phyloP scores from a whole-genome alignment of 2,113 vertebrate species.

The Ctenomys sociabilis region DNA sequence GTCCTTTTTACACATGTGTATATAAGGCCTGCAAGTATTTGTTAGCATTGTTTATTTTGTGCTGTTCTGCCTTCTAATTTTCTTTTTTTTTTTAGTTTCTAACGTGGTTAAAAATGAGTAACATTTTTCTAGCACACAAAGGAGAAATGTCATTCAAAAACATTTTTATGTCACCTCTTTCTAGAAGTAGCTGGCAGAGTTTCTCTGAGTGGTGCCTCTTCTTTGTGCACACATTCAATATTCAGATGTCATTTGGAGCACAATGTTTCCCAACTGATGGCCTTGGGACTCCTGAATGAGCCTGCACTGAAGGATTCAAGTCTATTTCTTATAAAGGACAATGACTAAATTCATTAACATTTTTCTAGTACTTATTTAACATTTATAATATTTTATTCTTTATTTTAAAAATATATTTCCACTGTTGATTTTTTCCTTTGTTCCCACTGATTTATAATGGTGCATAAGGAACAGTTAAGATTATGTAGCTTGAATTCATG shows the following conservation, averaged over 20 bases:
- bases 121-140: not conserved
- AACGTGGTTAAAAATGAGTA: not conserved
- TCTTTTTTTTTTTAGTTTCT: not conserved
- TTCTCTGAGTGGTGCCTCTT: not conserved
- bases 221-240: not conserved
- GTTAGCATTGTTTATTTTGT: not conserved
- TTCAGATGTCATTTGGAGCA: not conserved
- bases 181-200: not conserved
- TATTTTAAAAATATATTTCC: not conserved
- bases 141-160: not conserved
- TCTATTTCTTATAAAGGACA: not conserved
- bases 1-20: not conserved
- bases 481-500: not conserved
- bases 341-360: not conserved
- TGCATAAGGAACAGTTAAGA: not conserved
- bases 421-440: not conserved
- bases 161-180: too few species aligned
- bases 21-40: not conserved
- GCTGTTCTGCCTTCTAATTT: not conserved
- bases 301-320: not conserved
- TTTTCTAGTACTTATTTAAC: slow-evolving; percentile 18
- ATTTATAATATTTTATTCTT: not conserved
- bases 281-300: not conserved
- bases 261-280: not conserved
- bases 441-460: not conserved